These are phyloP conservation scores for Noctua fimbriata DNA, from an alignment of 2,888 invertebrate genomes.

Conservation along the genomic window DNA sequence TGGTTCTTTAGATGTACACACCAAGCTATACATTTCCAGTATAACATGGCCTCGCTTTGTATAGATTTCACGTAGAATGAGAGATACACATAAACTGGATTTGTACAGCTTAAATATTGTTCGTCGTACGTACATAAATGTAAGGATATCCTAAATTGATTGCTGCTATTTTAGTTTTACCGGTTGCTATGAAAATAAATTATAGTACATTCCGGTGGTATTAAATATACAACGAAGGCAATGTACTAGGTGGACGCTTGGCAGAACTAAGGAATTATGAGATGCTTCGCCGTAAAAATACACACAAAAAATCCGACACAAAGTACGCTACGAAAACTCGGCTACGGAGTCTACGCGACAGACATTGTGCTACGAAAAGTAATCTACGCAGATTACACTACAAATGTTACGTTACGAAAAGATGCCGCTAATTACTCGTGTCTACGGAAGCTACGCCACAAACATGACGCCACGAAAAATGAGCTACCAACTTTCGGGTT, in stretches of 20 bases:
- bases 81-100: too few species aligned
- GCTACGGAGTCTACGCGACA: background rate
- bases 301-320: background rate
- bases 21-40: too few species aligned
- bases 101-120: too few species aligned
- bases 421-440: background rate
- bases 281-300: background rate
- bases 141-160: slow-evolving; percentile 14
- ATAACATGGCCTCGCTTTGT: too few species aligned
- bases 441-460: background rate
- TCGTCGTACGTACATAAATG: background rate
- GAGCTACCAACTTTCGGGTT: background rate
- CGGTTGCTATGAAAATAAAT: background rate
- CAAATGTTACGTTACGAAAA: background rate
- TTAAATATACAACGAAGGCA: background rate
- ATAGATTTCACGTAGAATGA: too few species aligned
- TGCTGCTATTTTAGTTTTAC: slow-evolving; percentile 2
- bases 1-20: background rate
- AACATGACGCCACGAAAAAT: background rate
- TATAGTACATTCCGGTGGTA: background rate
- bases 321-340: background rate
- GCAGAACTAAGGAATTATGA: background rate
- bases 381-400: background rate
- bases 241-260: background rate
- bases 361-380: too few species aligned